These are phyloP conservation scores for Acrocephalus arundinaceus DNA, from an alignment of 2,113 vertebrate genomes.

Conservation along the genomic window DNA sequence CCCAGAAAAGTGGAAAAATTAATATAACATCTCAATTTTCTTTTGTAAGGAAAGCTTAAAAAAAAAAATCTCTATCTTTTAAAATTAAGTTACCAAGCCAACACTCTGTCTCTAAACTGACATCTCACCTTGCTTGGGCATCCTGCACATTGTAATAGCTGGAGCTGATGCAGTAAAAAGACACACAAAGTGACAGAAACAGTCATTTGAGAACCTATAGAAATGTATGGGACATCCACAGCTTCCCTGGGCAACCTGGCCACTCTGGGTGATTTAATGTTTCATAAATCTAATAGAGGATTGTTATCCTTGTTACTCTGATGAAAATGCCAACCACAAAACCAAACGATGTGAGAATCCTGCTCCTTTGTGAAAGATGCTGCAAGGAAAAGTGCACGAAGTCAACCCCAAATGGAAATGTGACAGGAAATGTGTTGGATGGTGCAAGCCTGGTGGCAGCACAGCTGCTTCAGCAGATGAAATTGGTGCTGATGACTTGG, in stretches of 20 bases:
- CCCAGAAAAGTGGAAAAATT: slow-evolving; percentile 19
- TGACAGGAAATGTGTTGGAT: not conserved
- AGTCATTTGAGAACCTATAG: not conserved
- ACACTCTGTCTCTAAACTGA: slow-evolving; percentile 8
- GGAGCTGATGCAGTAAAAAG: not conserved
- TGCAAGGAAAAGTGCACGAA: not conserved
- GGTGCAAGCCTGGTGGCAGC: not conserved
- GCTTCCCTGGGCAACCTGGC: not conserved
- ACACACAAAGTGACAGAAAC: not conserved
- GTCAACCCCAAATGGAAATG: not conserved
- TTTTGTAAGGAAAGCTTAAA: slow-evolving; percentile 22
- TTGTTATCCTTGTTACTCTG: not conserved
- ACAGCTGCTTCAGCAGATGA: not conserved
- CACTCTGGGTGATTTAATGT: not conserved
- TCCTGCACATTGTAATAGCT: not conserved
- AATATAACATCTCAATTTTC: not conserved
- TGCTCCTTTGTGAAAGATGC: not conserved
- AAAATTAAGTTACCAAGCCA: slow-evolving; percentile 55
- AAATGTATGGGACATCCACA: not conserved
- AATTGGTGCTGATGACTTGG: not conserved
- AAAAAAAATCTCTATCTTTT: not conserved
- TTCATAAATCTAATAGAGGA: not conserved
- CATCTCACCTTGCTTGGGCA: slow-evolving; percentile 8
- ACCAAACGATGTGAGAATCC: not conserved
- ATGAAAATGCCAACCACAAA: not conserved